Conservation (phyloP, 2,113 vertebrate genomes). For the Crotalus viridis region DNA sequence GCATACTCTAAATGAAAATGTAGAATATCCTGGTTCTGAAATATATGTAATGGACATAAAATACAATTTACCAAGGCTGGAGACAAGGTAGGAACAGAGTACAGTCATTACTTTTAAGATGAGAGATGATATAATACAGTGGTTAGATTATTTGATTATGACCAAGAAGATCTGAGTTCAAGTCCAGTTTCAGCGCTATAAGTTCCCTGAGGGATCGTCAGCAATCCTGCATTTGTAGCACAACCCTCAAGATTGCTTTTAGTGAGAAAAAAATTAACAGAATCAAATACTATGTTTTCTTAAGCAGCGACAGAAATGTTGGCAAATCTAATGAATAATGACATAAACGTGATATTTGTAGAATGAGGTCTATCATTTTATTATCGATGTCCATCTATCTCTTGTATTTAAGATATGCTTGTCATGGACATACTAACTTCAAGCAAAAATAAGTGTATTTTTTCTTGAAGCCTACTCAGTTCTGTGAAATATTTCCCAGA, state of each 20-base stretch:
- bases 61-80: neutral
- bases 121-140: neutral
- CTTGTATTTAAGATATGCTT: neutral
- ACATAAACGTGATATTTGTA: neutral
- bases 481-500: neutral
- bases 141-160: neutral
- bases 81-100: neutral
- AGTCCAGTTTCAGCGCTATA: neutral
- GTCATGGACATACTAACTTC: neutral
- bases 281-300: neutral
- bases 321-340: neutral
- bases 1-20: conserved; percentile 21
- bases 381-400: neutral
- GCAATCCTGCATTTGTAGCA: neutral
- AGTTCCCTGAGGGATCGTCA: neutral
- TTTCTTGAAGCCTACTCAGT: neutral
- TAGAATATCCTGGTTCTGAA: neutral
- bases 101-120: neutral
- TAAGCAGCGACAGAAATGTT: neutral
- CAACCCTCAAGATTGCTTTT: neutral
- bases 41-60: neutral
- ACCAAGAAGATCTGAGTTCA: neutral
- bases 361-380: neutral
- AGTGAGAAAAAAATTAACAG: neutral
- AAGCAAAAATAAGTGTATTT: neutral